Conservation (phyloP, 2,113 vertebrate genomes). For the Leptocoma aspasia region DNA sequence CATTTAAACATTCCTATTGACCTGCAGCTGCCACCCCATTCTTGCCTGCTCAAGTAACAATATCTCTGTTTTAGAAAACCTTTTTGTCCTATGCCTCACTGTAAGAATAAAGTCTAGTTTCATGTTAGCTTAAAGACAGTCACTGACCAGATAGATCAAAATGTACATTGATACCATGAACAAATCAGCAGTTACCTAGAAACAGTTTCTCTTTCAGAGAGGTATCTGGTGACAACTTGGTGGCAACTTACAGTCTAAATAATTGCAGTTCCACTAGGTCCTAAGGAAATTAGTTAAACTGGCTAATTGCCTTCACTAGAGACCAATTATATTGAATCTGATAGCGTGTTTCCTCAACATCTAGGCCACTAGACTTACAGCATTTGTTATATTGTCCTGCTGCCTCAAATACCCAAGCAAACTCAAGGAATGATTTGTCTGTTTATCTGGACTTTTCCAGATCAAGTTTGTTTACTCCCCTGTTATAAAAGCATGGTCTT, state of each 20-base stretch:
- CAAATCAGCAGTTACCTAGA: background rate
- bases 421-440: background rate
- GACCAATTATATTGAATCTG: background rate
- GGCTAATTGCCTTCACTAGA: background rate
- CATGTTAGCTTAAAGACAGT: background rate
- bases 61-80: background rate
- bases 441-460: background rate
- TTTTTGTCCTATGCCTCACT: background rate
- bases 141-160: background rate
- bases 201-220: background rate
- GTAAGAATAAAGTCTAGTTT: background rate
- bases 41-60: background rate
- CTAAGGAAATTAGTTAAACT: background rate
- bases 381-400: background rate
- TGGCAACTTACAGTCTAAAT: background rate
- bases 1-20: background rate
- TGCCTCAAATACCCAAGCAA: background rate
- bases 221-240: background rate
- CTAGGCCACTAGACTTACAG: background rate
- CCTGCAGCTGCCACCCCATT: background rate
- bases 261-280: background rate
- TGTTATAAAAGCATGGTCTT: background rate
- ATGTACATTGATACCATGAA: background rate
- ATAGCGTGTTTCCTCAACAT: background rate
- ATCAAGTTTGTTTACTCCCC: background rate